Evolutionary conservation across 2,888 invertebrate species (phyloP), one percentile per base, ranked within the genome.

Genomic region (Serrognathus titanus): DNA sequence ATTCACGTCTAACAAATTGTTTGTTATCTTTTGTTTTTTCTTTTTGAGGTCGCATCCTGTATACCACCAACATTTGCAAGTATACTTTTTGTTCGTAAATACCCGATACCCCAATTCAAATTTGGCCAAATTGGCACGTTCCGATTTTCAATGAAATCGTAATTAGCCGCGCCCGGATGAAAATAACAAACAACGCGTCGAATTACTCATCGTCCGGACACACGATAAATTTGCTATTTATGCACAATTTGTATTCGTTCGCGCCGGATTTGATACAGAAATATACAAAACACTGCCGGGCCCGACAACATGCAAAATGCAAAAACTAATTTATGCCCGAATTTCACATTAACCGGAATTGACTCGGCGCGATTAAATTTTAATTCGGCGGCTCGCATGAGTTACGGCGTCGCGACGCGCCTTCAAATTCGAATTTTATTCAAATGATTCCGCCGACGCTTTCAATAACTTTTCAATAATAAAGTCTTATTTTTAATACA

Each of bases 221-320:
- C 12, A 43, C 20, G 43, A 43, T 38, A 38, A 38, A 49, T 49
- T 49, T 49, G 49, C 38, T 49, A 49, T 49, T 49, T 49, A 49
- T 49, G 49, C 13, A 49, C 49, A 36, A 49, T 49, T 49, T 49
- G 38, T 49, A 49, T 49, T 49, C 49, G 49, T 36, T 38, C 16
- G 49, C 49, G 43, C 20, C 43, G 10, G 12, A 43, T 43, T 43
- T 43, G 20, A 43, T 43, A 16, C 20, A 43, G 43, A 43, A 43
- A 43, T 43, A 11, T 16, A 39, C 12, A 39, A 11, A 39, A 39
- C 39, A 45, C 31, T 16, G 10, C 36, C 37, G 13, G n/a, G 6
- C 49, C 38, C 38, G 43, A 13, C 43, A 11, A 10, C 43, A 13
- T 16, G 43, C 12, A 16, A 43, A 43, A 43, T 43, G 13, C 43